phyloP scores from a whole-genome alignment of 1,140 invertebrate genomes.

The Orius laevigatus region DNA sequence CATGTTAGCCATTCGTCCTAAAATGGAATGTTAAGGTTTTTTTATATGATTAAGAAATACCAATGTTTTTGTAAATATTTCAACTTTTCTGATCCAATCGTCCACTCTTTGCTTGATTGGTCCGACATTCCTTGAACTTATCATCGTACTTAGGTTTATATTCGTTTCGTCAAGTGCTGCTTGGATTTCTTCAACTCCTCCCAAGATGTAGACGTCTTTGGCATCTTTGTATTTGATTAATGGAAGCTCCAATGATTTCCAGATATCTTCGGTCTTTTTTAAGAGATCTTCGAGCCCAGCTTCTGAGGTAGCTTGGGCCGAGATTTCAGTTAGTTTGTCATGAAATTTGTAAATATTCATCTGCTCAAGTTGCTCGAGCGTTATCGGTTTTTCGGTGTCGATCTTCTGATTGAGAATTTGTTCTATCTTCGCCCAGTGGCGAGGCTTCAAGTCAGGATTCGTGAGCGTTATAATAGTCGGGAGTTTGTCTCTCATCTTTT shows the following conservation, averaged over 20 bases:
- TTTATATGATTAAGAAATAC: conserved; percentile 28
- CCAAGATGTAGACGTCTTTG: conserved; percentile 67
- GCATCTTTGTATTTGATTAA: conserved; percentile 59
- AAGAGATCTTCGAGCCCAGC: conserved; percentile 58
- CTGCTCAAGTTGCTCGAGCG: conserved; percentile 47
- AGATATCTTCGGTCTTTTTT: conserved; percentile 66
- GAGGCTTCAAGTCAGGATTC: conserved; percentile 50
- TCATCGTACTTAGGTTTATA: conserved; percentile 69
- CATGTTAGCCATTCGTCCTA: conserved; percentile 68
- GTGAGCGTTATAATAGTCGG: conserved; percentile 55
- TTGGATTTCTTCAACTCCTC: conserved; percentile 68
- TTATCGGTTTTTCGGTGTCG: conserved; percentile 44
- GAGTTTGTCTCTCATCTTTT: conserved; percentile 58
- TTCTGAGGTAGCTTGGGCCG: conserved; percentile 69
- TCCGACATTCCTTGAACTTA: conserved; percentile 63
- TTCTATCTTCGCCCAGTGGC: conserved; percentile 73
- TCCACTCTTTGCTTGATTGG: conserved; percentile 65
- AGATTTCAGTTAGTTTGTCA: conserved; percentile 63
- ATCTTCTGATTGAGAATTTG: conserved; percentile 52
- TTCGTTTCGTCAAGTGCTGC: conserved; percentile 65
- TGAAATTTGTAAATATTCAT: conserved; percentile 50
- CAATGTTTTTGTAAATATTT: conserved; percentile 57
- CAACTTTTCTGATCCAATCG: conserved; percentile 57
- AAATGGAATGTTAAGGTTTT: conserved; percentile 5
- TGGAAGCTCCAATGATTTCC: conserved; percentile 60